A percentile compares a stretch with the other conserved stretches of the same genome.
These are phyloP conservation scores for Pharmacophagus antenor DNA, from an alignment of 2,888 invertebrate species.

Conservation along the genomic window DNA sequence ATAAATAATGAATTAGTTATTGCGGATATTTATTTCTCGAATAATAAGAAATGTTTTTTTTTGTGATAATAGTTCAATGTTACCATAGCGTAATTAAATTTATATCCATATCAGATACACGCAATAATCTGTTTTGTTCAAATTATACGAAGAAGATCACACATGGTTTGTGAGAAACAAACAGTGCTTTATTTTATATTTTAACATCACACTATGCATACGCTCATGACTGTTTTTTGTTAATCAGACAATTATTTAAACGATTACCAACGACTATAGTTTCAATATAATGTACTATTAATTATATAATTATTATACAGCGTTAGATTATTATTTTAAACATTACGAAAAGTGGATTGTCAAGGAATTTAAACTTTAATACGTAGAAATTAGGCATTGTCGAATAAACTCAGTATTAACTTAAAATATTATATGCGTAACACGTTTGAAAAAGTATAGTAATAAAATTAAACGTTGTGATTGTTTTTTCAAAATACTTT, in stretches of 20 bases:
- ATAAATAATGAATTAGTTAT: background rate
- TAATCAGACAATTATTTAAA: slow-evolving; percentile 18
- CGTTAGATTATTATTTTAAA: slow-evolving; percentile 23
- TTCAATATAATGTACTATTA: slow-evolving; percentile 22
- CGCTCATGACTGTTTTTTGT: slow-evolving; percentile 25
- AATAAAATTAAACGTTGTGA: background rate
- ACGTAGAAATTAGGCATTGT: slow-evolving; percentile 20
- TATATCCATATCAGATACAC: too few relatives aligned
- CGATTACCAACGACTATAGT: slow-evolving; percentile 22
- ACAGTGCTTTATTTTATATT: slow-evolving; percentile 29
- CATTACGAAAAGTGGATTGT: slow-evolving; percentile 26
- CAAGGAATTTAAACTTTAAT: slow-evolving; percentile 18
- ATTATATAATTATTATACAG: slow-evolving; percentile 14
- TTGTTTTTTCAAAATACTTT: slow-evolving; percentile 2
- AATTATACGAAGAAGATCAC: slow-evolving; percentile 38
- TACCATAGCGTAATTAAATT: slow-evolving; percentile 46
- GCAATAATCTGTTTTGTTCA: too few relatives aligned
- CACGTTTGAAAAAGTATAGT: background rate
- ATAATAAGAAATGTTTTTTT: background rate
- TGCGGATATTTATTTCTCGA: background rate
- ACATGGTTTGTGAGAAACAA: slow-evolving; percentile 34
- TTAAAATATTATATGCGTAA: slow-evolving; percentile 38
- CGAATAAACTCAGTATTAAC: slow-evolving; percentile 64
- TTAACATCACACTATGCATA: slow-evolving; percentile 17
- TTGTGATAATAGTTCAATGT: slow-evolving; percentile 49